These are phyloP conservation scores for Ctenopoma multispine DNA, from an alignment of 2,797 vertebrate species.

Conservation along the genomic window DNA sequence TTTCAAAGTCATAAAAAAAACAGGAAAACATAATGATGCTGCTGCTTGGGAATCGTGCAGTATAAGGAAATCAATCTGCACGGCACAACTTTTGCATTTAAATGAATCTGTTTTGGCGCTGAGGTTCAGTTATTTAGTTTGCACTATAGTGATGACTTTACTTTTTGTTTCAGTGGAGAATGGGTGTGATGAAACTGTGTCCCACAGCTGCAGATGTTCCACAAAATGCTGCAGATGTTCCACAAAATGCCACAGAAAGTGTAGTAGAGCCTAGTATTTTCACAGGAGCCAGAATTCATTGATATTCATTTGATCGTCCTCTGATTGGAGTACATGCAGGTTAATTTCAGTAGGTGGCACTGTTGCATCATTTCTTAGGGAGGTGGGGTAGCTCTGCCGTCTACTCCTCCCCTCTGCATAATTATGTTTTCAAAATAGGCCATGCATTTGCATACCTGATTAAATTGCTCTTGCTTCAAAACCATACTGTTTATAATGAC, in stretches of 20 bases:
- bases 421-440: conserved; percentile 72
- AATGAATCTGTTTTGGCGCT: background rate
- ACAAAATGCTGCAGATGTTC: background rate
- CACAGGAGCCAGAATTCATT: background rate
- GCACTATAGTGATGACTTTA: background rate
- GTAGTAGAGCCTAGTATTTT: background rate
- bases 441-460: conserved; percentile 75
- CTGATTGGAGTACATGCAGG: conserved; percentile 24
- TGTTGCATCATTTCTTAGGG: conserved; percentile 56
- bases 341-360: conserved; percentile 73
- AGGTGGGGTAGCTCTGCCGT: background rate
- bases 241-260: background rate
- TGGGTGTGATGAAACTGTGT: background rate
- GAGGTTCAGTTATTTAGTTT: background rate
- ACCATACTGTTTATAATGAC: conserved; percentile 57
- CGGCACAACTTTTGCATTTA: too few relatives aligned
- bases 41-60: too few relatives aligned
- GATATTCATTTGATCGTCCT: background rate
- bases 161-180: background rate
- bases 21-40: too few relatives aligned
- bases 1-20: background rate
- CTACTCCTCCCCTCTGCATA: conserved; percentile 43
- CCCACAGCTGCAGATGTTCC: background rate
- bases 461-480: conserved; percentile 65
- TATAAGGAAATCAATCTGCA: too few relatives aligned